Base-by-base conservation (phyloP, 2,113 vertebrate genomes). In the Marcusenius ussheri region DNA sequence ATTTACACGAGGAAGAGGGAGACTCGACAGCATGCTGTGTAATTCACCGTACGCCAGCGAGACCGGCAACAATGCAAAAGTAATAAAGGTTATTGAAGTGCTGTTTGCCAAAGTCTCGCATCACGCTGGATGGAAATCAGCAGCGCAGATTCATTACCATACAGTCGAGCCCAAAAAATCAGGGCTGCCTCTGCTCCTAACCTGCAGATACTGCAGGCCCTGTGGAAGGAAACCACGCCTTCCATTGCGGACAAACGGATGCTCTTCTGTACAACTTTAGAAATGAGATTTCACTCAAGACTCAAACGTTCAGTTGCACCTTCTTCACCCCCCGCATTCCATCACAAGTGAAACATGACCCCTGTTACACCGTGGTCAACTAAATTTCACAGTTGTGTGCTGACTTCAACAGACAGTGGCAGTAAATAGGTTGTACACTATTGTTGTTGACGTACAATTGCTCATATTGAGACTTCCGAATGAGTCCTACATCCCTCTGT, bases 41-140 rank as follows among this genome's bases (percentile, higher is more conserved):
- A 90, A 91, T 93, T 91, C 89, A 47, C 85, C 88, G 47, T 58
- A 51, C 31, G 51, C 58, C 89, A 35, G 35, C 88, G 31, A 91
- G 89, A 93, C 83, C 70, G 31, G 58, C 90, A 90, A 84, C 74
- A 90, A 66, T 53, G 53, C 89, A 90, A 91, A 91, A 89, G 91
- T 90, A 89, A 46, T 84, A 80, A 84, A 58, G 90, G 84, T 77
- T 83, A 84, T 91, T 91, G 87, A 88, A 89, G 89, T 83, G 88
- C 58, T 88, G 88, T 51, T 91, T 87, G 88, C 90, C 58, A 88
- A 90, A 89, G 92, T 93, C 91, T 91, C 93, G 91, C 89, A 84
- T 90, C 83, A 91, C 87, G 83, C 88, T 56, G 70, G 74, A 88
- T 85, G 86, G 89, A 77, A 56, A 56, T 83, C 89, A 89, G 42